Evolutionary conservation across 2,113 vertebrate species (phyloP), one percentile per base, ranked within the genome.

Genomic region (Sander vitreus): DNA sequence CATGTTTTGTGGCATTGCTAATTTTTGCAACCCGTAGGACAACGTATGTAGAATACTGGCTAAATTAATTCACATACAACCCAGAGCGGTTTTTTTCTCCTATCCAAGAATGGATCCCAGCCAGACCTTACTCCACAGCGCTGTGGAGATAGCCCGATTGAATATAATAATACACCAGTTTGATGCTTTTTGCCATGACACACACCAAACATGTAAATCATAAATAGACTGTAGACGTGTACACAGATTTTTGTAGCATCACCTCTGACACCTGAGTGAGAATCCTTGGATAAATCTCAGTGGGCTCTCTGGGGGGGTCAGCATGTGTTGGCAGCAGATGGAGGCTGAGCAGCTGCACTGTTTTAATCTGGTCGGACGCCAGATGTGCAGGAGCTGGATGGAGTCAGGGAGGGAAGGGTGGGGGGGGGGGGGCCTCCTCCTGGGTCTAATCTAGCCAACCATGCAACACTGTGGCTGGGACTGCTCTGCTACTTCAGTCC

Each of bases 261-360:
- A 21, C 21, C 39, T 58, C 30, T 33, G 13, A 83, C 62, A 78
- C 62, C 65, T 59, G 64, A 64, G 39, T n/a, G 39, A 62, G 23
- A 27, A 18, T 53, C 72, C 45, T 76, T 43, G 64, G 30, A 60
- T 84, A 84, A 58, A 75, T 27, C 70, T 19, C 18, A 6, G 13
- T 0, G 14, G 13, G 30, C 53, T 65, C 68, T 59, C 59, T 16
- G 25, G 68, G 66, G 72, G 53, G 53, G 8, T 9, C 43, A 64
- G 76, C 39, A 58, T 79, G 64, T 75, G 76, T 39, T 19, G 50
- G 64, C 36, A 69, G 64, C 76, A 85, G 76, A 85, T 57, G 76
- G 57, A 57, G 64, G 39, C 23, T 57, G 55, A 79, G 71, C 0
- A 2, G 16, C n/a, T 47, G 10, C 72, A 36, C 30, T 36, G 33